Evolutionary conservation across 2,797 vertebrate genomes (phyloP), one percentile per base, ranked within the genome.

Genomic region (Tauraco hartlaubi): DNA sequence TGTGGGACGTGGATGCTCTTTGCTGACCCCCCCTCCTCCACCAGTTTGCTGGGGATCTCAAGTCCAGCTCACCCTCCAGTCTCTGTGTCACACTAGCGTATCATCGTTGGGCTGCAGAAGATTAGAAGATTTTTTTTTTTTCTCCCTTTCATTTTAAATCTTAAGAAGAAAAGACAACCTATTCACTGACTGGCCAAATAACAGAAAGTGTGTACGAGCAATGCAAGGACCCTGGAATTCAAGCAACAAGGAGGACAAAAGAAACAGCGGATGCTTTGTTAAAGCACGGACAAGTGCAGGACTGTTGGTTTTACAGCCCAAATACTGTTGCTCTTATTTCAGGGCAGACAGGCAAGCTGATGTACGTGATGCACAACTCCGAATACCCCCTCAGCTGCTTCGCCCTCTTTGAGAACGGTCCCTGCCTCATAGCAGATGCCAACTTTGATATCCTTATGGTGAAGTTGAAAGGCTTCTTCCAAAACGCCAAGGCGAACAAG

Each of bases 281-380:
- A 7, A 61, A 78, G 74, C 28, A 11, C 20, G 0, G 4, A 2
- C 11, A 8, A 48, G 44, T 1, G 0, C 33, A 25, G 52, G 7
- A 21, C 1, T 1, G 5, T 19, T 25, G 66, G 5, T 31, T 81
- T 87, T 10, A 9, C 74, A 88, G 81, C 55, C 78, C 28, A 1
- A 9, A n/a, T n/a, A 10, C 59, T 29, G 1, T 43, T 5, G 52
- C 41, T 94, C 21, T 95, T 49, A 0, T 86, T 83, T 23, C 98
- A 99, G 99, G 99, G 95, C 99, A 99, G 98, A 97, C 99, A 0
- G 97, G 99, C 61, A 99, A 99, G 98, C 98, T 99, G 90, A 98
- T 99, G 95, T 99, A 99, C 1, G 98, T 99, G 96, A 99, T 99
- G 99, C 99, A 99, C 97, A 99, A 99, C 97, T 99, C 99, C 0